Base-by-base conservation (phyloP, 2,888 invertebrate genomes). In the Hydraecia micacea region DNA sequence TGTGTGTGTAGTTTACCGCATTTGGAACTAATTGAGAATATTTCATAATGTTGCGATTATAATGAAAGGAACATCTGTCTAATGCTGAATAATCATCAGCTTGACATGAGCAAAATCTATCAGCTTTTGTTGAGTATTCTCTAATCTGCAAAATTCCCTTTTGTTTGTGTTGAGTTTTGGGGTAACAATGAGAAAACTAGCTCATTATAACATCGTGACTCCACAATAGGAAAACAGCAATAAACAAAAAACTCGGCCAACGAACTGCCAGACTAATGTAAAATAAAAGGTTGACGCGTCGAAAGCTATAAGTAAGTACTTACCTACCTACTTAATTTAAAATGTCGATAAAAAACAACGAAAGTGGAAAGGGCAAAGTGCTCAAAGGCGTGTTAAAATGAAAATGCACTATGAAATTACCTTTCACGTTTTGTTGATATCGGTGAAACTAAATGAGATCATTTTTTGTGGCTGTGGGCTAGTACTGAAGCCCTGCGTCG, bases 21-120 rank as follows among this genome's bases (percentile, higher is more conserved):
- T 95, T 96, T 94, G 96, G 95, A 95, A 97, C 96, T 97, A 97
- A 97, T 97, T 96, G 96, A 92, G 87, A 93, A 95, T 95, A 95
- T 96, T 95, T 93, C 93, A 94, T 95, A 95, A 95, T 92, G 92
- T 90, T 87, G 91, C 91, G 90, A 93, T 95, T 95, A 94, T 95
- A 94, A 94, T 94, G 91, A 91, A 93, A 86, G 92, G 87, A 94
- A 95, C 96, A 97, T 97, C 97, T 97, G 96, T 93, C 93, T 89
- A 79, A 88, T 89, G 87, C 85, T 78, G 81, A 81, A 85, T 85
- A 85, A 86, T 87, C 86, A 84, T 80, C 74, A 71, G 83, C 81
- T 84, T 79, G 76, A 81, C 75, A 74, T 77, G 42, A 36, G 49
- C 74, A 70, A 80, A 86, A 75, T 67, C 71, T 18, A 78, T 74